Evolutionary conservation across 35 echinoderm and acorn worm species (phyloP).

Genomic region (Diadema setosum): DNA sequence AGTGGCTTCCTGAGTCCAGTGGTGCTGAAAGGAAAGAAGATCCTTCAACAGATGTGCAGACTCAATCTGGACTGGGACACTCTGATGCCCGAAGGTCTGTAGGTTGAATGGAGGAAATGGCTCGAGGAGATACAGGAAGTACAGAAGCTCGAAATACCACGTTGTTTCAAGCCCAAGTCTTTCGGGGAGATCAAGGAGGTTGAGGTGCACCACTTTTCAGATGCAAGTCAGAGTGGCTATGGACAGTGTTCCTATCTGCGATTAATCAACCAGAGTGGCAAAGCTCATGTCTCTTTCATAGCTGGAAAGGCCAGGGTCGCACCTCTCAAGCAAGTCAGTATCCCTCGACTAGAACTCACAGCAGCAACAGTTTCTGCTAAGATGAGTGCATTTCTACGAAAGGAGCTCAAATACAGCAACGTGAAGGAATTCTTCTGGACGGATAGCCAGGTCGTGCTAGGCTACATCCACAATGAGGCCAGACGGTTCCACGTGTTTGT

Average conservation of each 20-base stretch:
- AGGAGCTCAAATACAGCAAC: not conserved
- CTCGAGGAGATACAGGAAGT: not conserved
- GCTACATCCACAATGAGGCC: slow-evolving; percentile 15
- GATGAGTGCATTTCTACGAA: not conserved
- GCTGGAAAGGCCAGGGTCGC: slow-evolving; percentile 55
- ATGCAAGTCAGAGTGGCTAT: slow-evolving; percentile 25
- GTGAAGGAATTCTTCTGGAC: slow-evolving; percentile 1
- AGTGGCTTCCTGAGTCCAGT: slow-evolving; percentile 8
- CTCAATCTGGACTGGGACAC: slow-evolving; percentile 32
- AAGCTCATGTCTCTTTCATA: slow-evolving; percentile 14
- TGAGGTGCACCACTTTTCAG: slow-evolving; percentile 71
- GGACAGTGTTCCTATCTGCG: slow-evolving; percentile 51
- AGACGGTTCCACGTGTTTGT: slow-evolving; percentile 24
- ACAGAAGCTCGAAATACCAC: not conserved
- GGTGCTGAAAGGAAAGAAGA: not conserved
- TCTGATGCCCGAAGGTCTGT: not conserved
- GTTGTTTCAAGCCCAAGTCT: slow-evolving; percentile 51
- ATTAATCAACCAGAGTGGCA: not conserved
- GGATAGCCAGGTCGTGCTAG: slow-evolving; percentile 4
- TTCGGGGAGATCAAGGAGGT: not conserved
- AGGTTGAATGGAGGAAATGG: not conserved
- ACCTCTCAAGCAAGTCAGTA: not conserved
- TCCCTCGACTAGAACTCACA: not conserved
- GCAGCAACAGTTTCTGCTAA: slow-evolving; percentile 11
- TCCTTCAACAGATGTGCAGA: slow-evolving; percentile 23